Base-by-base conservation (phyloP, 2,888 invertebrate species). In the Cartodere bifasciata region DNA sequence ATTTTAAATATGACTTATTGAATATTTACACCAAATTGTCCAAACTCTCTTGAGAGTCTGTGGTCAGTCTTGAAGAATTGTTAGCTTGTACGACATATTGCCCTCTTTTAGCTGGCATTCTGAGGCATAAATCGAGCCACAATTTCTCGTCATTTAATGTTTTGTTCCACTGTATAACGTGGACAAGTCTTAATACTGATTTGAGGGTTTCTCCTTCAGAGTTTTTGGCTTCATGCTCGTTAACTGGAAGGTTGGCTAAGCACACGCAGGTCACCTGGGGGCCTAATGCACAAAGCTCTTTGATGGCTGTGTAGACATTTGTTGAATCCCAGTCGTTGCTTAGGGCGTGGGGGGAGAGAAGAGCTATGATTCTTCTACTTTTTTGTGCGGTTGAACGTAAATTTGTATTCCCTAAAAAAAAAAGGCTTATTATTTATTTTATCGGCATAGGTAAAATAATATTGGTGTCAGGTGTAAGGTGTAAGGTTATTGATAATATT, bases 121-220 rank as follows among this genome's bases (percentile, higher is more conserved):
- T 68, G 35, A 75, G 63, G 24, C 75, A 67, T 44, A 78, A 60
- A 44, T 65, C 61, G 36, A 72, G 67, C 77, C 77, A 78, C 61
- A 77, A 76, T 45, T 64, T 67, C 13, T 50, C 49, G 26, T 53
- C 50, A 12, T 46, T 44, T 7, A 43, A 38, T 13, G 44, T 36
- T 26, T 44, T 43, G 14, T 45, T 60, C 70, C 71, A 72, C 37
- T 64, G 51, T 40, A 68, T 62, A 41, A 67, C 60, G 36, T 61
- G 63, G 44, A 65, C 55, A 44, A 61, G 61, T 27, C 62, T 61
- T 40, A 67, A 46, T 40, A 63, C 48, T 26, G 52, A 56, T 48
- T 60, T 62, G 49, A 67, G 54, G 36, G 65, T 66, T 56, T 63
- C 65, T 37, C 70, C 73, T 41, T 46, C 54, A 30, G 52, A 47